Base-by-base conservation (phyloP, 1,140 invertebrate species). In the Mizuhopecten yessoensis region DNA sequence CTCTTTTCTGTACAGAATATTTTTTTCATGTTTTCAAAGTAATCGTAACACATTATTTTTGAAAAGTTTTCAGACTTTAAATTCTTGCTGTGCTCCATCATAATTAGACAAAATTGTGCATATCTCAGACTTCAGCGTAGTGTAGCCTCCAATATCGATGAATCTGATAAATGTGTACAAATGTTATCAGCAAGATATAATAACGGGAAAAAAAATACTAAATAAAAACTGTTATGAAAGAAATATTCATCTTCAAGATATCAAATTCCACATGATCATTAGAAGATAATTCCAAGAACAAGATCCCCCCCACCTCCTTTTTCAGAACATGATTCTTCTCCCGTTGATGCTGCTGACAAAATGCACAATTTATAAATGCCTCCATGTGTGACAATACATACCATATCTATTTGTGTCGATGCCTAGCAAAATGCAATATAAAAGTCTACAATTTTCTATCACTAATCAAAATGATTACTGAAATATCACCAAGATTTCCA, bases 341-440 rank as follows among this genome's bases (percentile, higher is more conserved):
- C 57, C n/a, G 17, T 29, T 29, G 57, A 29, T 29, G 29, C 17
- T 75, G 57, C 45, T 20, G 45, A 57, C 15, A 75, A 75, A 75
- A 75, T 75, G 57, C 57, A 75, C 57, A 75, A 75, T 75, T 75
- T 75, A 75, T 75, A 0, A 75, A 75, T 5, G 15, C 11, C 23
- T 75, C 57, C 57, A 75, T 75, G 57, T n/a, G 57, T 75, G 57
- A 75, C 57, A 29, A 75, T 75, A 75, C 57, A 75, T 75, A 75
- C 57, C 57, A 75, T n/a, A 75, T 75, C n/a, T 75, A 75, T 75
- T 75, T 29, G 57, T 75, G 57, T 75, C 29, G 57, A 75, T 75
- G 57, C 57, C 57, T 75, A 75, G 57, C 57, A 75, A 75, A 75
- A 75, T 39, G 36, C 36, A 39, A 39, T 75, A 75, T 29, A 75